Conservation (phyloP, 2,113 vertebrate species). For the Microcebus lehilahytsara region DNA sequence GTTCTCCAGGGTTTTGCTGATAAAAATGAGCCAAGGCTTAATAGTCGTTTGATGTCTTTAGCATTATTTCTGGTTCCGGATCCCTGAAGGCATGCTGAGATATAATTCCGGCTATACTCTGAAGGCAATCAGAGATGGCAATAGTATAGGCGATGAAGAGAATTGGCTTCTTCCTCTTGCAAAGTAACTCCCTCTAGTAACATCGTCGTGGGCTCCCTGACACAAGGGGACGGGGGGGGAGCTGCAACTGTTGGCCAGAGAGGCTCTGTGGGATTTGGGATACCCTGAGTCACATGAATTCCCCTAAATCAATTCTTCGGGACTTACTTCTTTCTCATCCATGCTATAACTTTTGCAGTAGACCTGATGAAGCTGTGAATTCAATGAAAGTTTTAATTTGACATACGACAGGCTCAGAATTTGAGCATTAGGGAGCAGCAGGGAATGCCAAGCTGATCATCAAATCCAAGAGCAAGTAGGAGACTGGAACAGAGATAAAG, state of each 20-base stretch:
- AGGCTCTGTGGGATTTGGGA: not conserved
- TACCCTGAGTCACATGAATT: not conserved
- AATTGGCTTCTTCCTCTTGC: not conserved
- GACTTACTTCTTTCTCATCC: not conserved
- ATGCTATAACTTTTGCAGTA: not conserved
- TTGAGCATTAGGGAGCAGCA: not conserved
- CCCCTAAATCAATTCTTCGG: not conserved
- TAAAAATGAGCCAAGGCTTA: slow-evolving; percentile 11
- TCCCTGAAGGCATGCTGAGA: not conserved
- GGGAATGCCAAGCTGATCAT: not conserved
- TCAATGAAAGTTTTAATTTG: not conserved
- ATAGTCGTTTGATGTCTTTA: not conserved
- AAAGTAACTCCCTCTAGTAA: not conserved
- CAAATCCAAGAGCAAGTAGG: not conserved
- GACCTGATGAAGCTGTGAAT: not conserved
- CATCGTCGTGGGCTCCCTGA: not conserved
- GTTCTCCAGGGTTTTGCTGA: not conserved
- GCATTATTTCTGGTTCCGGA: not conserved
- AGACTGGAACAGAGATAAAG: not conserved
- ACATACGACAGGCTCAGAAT: not conserved
- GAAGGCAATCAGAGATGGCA: not conserved
- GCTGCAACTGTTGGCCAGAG: not conserved
- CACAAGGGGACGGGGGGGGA: not conserved
- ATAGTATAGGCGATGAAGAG: not conserved
- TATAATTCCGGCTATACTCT: not conserved